Base-by-base conservation (phyloP, 2,797 vertebrate species). In the Pseudomugil gertrudae region DNA sequence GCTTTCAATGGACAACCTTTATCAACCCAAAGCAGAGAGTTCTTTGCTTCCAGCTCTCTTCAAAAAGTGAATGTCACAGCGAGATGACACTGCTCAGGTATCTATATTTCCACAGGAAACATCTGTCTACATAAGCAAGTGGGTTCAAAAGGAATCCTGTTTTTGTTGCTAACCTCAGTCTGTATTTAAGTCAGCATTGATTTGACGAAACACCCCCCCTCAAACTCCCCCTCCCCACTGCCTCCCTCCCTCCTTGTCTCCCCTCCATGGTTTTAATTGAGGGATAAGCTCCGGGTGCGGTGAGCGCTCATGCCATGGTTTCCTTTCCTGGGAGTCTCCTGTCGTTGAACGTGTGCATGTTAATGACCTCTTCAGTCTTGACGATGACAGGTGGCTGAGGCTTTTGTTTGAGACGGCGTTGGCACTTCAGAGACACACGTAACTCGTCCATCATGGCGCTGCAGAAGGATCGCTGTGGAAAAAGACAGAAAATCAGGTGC, bases 71-170 rank as follows among this genome's bases (percentile, higher is more conserved):
- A 77, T 58, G 70, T 84, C 84, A 82, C 86, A 83, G 83, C 77
- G 85, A 84, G 83, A 87, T 81, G 88, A 89, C 88, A 74, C 78
- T 80, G 94, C 94, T 94, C 94, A 93, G 94, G 84, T 72, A 77
- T 87, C 96, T 95, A 94, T 95, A 98, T 99, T 99, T 99, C 97
- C 97, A 99, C 97, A 97, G 97, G 97, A 99, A 99, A 99, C 96
- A 99, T 97, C 89, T 83, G 95, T 94, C 95, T 87, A 94, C 94
- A 92, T 95, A 92, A 95, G 93, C 93, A 94, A 83, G 85, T 82
- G 80, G 83, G 80, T 79, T 84, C 81, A 80, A 87, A 85, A 82
- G 72, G 81, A 91, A 77, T 90, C 86, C 79, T 84, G 81, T 86
- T 88, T 72, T 75, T 54, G 73, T 74, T 54, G 82, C 75, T 76